Evolutionary conservation across 2,797 vertebrate genomes (phyloP).

Genomic region (Ataeniobius toweri): DNA sequence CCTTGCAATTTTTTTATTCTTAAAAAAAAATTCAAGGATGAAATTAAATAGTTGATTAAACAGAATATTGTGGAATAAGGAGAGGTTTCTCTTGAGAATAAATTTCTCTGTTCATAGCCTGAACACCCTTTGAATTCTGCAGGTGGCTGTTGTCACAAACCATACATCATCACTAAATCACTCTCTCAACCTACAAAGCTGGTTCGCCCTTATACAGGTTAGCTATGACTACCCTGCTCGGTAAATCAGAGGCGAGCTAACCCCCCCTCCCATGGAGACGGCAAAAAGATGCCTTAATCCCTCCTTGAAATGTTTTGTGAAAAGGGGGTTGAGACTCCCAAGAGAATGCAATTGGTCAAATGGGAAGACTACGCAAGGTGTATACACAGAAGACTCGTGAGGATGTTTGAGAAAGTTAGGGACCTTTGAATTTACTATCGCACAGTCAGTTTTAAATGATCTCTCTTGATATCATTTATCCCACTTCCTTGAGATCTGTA

Average conservation of each 20-base stretch:
- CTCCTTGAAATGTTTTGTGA: neutral
- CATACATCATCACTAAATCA: no score
- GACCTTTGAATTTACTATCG: slow-evolving; percentile 10
- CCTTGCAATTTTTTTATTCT: neutral
- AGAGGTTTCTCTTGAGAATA: neutral
- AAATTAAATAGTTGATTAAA: neutral
- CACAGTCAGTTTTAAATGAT: neutral
- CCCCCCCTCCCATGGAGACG: neutral
- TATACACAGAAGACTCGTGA: neutral
- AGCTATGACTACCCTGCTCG: neutral
- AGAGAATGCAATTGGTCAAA: neutral
- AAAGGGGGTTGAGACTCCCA: neutral
- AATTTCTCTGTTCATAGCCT: neutral
- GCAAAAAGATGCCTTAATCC: neutral
- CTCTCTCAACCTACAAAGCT: no score
- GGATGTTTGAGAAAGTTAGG: slow-evolving; percentile 11
- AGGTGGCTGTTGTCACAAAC: neutral
- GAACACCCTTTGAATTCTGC: neutral
- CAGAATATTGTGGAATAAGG: no score
- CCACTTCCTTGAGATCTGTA: neutral
- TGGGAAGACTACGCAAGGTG: neutral
- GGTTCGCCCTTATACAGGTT: no score
- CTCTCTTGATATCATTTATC: neutral
- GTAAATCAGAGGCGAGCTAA: neutral
- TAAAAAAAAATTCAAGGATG: neutral